These are phyloP conservation scores for Cotesia typhae DNA, from an alignment of 1,140 invertebrate genomes.

Conservation along the genomic window DNA sequence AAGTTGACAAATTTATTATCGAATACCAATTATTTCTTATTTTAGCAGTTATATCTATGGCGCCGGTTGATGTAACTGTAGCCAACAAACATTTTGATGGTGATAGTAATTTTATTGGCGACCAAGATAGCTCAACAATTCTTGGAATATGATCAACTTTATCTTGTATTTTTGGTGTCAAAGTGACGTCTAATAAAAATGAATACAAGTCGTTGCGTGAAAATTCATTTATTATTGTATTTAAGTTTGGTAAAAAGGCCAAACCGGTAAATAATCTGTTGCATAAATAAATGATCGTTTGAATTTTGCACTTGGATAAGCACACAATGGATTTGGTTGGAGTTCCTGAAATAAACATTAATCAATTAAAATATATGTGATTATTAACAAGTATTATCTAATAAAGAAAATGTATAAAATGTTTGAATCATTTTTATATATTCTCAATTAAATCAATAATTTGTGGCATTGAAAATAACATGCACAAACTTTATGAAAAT, in stretches of 20 bases:
- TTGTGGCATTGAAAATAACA: too few relatives aligned
- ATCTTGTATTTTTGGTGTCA: slow-evolving; percentile 52
- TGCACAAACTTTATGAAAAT: too few relatives aligned
- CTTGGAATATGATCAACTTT: slow-evolving; percentile 38
- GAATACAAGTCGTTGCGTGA: slow-evolving; percentile 50
- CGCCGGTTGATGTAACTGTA: slow-evolving; percentile 54
- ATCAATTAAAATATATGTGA: too few relatives aligned
- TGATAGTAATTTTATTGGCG: slow-evolving; percentile 51
- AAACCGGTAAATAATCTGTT: slow-evolving; percentile 47
- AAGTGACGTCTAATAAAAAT: slow-evolving; percentile 49
- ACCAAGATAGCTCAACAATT: slow-evolving; percentile 55
- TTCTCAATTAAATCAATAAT: too few relatives aligned
- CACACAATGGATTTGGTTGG: slow-evolving; percentile 51
- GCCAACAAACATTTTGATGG: slow-evolving; percentile 54
- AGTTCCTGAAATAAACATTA: slow-evolving; percentile 49
- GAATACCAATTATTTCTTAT: slow-evolving; percentile 54
- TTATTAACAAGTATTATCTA: too few relatives aligned
- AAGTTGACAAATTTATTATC: slow-evolving; percentile 46
- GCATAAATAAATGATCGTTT: slow-evolving; percentile 55
- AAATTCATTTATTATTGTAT: slow-evolving; percentile 48
- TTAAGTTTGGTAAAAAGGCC: slow-evolving; percentile 40
- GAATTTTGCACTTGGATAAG: slow-evolving; percentile 49
- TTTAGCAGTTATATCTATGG: slow-evolving; percentile 52
- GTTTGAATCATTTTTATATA: too few relatives aligned
- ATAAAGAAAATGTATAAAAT: too few relatives aligned